These are phyloP conservation scores for Drosophila eugracilis DNA, from an alignment of 1,140 invertebrate genomes.

Conservation along the genomic window DNA sequence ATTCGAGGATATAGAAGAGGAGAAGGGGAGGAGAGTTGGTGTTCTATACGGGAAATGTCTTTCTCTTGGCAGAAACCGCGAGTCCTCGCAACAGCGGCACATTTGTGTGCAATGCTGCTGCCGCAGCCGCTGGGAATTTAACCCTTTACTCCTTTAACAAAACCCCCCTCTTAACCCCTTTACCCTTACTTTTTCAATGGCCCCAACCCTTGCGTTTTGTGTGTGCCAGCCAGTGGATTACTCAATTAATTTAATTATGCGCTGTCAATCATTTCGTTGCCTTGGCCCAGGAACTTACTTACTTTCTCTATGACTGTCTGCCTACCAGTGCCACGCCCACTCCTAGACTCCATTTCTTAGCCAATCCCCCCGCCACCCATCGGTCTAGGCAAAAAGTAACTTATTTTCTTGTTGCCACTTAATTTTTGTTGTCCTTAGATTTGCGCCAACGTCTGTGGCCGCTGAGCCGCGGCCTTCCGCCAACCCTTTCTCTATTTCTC, in stretches of 20 bases:
- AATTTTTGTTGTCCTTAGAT: slow-evolving; percentile 78
- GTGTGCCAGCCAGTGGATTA: slow-evolving; percentile 77
- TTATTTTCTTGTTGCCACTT: slow-evolving; percentile 81
- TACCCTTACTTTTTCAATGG: too few species aligned
- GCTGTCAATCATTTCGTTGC: slow-evolving; percentile 85
- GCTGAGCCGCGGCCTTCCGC: slow-evolving; percentile 45
- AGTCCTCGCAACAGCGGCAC: slow-evolving; percentile 49
- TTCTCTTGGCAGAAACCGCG: slow-evolving; percentile 38
- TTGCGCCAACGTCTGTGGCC: slow-evolving; percentile 55
- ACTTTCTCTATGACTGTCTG: slow-evolving; percentile 8
- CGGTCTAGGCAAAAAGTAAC: slow-evolving; percentile 51
- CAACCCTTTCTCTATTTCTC: neutral
- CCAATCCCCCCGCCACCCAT: neutral
- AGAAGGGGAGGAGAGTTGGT: neutral
- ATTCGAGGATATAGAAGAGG: neutral
- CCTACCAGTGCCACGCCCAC: slow-evolving; percentile 12
- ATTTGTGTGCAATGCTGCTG: slow-evolving; percentile 50
- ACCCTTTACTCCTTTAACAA: slow-evolving; percentile 45
- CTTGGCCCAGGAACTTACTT: slow-evolving; percentile 32
- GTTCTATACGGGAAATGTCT: slow-evolving; percentile 16
- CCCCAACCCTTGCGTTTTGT: slow-evolving; percentile 2
- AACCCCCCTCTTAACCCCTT: neutral
- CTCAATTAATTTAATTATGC: slow-evolving; percentile 85
- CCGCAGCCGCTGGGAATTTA: slow-evolving; percentile 70
- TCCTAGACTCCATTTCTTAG: neutral